Percentiles rank a stretch among this genome's conserved stretches.
These are phyloP conservation scores for Coptodon bakossiorum DNA, from an alignment of 2,113 vertebrate genomes.

Conservation along the genomic window DNA sequence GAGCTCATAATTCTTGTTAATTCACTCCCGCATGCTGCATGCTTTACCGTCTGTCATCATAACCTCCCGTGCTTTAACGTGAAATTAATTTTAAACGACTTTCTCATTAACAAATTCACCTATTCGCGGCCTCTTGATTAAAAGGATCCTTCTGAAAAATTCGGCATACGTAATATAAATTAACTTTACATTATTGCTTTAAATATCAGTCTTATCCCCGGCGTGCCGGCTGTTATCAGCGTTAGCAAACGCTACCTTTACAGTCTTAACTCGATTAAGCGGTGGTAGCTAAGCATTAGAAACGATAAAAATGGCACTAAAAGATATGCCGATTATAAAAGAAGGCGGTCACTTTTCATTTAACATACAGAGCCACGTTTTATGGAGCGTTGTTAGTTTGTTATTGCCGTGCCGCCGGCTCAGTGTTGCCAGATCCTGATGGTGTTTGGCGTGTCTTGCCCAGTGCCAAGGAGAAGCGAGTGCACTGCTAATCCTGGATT, in stretches of 20 bases:
- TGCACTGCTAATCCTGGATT: conserved; percentile 50
- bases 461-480: neutral
- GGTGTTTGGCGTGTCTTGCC: neutral
- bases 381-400: rapidly evolving
- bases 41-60: neutral
- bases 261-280: neutral
- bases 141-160: neutral
- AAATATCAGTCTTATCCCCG: neutral
- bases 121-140: rapidly evolving
- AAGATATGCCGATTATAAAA: neutral
- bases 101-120: rapidly evolving
- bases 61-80: neutral
- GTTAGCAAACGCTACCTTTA: neutral
- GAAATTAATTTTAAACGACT: rapidly evolving
- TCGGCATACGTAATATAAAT: neutral
- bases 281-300: neutral
- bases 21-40: neutral
- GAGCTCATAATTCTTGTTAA: neutral
- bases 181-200: rapidly evolving
- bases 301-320: neutral
- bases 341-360: neutral
- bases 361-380: neutral
- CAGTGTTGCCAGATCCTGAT: neutral
- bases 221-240: neutral
- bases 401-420: neutral